Percentiles rank a stretch among this genome's conserved stretches.
Evolutionary conservation across 2,113 vertebrate genomes (phyloP).

Genomic region (Bucco capensis): DNA sequence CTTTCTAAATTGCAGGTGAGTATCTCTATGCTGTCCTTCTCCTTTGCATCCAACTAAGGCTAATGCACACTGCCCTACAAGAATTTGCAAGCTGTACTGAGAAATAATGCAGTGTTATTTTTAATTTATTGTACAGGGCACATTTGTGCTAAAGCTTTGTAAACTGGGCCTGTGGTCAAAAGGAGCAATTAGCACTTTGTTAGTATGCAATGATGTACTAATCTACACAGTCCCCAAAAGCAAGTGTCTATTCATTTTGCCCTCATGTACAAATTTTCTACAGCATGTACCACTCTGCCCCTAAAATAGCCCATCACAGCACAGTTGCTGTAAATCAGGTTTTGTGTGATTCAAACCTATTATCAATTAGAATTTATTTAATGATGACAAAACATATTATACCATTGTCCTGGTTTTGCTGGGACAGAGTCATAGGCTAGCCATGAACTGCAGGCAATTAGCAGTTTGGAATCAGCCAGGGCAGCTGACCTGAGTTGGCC

Average conservation of each 20-base stretch:
- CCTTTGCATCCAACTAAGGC: slow-evolving; percentile 68
- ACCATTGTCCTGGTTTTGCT: neutral
- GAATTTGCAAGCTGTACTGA: slow-evolving; percentile 78
- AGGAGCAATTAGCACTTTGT: slow-evolving; percentile 83
- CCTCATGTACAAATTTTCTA: slow-evolving; percentile 54
- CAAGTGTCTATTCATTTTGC: slow-evolving; percentile 72
- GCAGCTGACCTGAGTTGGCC: too few relatives aligned
- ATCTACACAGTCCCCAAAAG: slow-evolving; percentile 78
- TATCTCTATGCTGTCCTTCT: slow-evolving; percentile 33
- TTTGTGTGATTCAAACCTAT: slow-evolving; percentile 12
- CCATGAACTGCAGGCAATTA: too few relatives aligned
- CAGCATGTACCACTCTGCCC: slow-evolving; percentile 13
- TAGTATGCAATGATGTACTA: slow-evolving; percentile 81
- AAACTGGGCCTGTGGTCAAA: slow-evolving; percentile 81
- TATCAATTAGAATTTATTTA: slow-evolving; percentile 54
- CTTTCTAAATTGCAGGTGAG: slow-evolving; percentile 49
- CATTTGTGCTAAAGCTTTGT: slow-evolving; percentile 75
- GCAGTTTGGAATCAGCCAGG: too few relatives aligned
- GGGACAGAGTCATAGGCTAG: too few relatives aligned
- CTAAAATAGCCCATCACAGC: slow-evolving; percentile 41
- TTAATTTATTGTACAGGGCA: slow-evolving; percentile 74
- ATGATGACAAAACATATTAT: neutral
- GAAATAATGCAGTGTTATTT: slow-evolving; percentile 81
- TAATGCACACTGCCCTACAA: slow-evolving; percentile 76
- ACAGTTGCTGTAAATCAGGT: slow-evolving; percentile 9